These are phyloP conservation scores for Drosophila ananassae DNA, from an alignment of 1,140 invertebrate genomes.

Conservation along the genomic window DNA sequence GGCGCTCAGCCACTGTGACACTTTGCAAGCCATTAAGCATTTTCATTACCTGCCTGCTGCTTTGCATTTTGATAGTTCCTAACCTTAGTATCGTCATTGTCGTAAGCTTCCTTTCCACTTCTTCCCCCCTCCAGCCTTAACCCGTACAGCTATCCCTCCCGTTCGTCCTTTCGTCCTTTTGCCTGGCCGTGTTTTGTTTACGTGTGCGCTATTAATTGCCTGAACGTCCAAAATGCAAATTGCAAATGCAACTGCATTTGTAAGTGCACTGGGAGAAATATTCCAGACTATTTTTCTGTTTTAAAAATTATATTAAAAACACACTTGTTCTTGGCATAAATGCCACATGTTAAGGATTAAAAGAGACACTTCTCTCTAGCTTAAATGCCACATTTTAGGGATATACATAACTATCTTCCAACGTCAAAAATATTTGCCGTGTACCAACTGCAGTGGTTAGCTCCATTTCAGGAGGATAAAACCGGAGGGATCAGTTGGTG, in stretches of 20 bases:
- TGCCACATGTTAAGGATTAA: neutral
- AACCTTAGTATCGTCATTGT: constrained; percentile 67
- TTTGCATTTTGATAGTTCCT: constrained; percentile 77
- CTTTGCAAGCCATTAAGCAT: constrained; percentile 82
- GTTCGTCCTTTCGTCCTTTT: constrained; percentile 5
- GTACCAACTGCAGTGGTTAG: constrained; percentile 27
- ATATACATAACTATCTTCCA: too few species aligned
- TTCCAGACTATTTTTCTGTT: neutral
- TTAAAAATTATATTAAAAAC: too few species aligned
- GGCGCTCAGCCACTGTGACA: constrained; percentile 78
- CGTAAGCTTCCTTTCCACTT: constrained; percentile 22
- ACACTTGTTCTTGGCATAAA: neutral
- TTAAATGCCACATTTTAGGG: too few species aligned
- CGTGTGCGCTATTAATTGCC: constrained; percentile 80
- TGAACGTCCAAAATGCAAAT: constrained; percentile 75
- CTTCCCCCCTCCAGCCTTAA: neutral
- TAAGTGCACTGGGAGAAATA: constrained; percentile 15
- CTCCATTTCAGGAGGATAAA: constrained; percentile 20
- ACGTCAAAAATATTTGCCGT: neutral
- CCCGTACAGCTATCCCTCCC: neutral
- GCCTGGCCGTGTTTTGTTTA: constrained; percentile 70
- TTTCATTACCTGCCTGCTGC: constrained; percentile 78
- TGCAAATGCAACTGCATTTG: constrained; percentile 78
- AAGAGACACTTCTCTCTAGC: too few species aligned
- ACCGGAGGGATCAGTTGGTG: constrained; percentile 25